Conservation (phyloP, 1,140 invertebrate species). For the Anastrepha ludens region DNA sequence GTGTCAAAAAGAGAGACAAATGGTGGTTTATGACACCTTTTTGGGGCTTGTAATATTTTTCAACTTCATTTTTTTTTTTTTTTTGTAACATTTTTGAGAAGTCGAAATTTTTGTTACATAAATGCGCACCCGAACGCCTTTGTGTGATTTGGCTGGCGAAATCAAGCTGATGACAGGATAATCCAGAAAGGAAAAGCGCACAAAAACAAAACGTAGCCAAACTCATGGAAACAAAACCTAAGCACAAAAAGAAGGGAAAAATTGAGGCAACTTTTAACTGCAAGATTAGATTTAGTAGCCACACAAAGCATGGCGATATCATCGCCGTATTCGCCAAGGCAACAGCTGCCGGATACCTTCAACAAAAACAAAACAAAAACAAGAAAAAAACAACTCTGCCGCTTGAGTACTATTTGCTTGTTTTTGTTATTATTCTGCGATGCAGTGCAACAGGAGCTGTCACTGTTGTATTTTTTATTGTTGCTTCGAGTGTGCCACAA, state of each 20-base stretch:
- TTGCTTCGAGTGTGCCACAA: slow-evolving; percentile 13
- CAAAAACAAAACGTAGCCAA: no score
- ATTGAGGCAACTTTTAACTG: not conserved
- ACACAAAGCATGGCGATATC: not conserved
- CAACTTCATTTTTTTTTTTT: no score
- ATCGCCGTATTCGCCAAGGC: not conserved
- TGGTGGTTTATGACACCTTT: not conserved
- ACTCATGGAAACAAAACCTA: no score
- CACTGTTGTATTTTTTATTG: not conserved
- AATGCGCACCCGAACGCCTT: no score
- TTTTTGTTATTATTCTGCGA: not conserved
- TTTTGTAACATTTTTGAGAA: no score
- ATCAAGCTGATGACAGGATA: no score
- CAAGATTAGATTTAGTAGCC: not conserved
- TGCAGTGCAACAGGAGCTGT: not conserved
- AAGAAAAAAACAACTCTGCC: not conserved
- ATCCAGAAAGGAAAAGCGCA: no score
- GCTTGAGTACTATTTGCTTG: not conserved
- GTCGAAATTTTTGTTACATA: no score
- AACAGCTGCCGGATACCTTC: not conserved
- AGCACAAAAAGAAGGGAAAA: not conserved
- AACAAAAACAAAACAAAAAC: not conserved
- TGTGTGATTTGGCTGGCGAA: no score
- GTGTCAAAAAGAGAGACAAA: not conserved
- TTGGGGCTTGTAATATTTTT: no score